These are phyloP conservation scores for Falco punctatus DNA, from an alignment of 2,113 vertebrate species.

Conservation along the genomic window DNA sequence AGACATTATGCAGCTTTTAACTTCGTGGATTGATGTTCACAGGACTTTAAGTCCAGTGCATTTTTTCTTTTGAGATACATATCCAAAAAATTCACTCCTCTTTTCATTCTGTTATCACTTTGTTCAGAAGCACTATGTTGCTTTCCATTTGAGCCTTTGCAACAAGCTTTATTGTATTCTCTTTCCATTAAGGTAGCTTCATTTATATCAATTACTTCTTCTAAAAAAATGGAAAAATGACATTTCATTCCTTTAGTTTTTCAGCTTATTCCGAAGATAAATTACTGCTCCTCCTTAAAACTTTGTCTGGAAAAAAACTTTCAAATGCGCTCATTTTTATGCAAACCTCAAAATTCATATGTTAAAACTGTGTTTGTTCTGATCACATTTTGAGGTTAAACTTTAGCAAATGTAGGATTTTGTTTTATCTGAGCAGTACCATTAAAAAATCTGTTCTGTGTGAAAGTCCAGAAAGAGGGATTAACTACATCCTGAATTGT, in stretches of 20 bases:
- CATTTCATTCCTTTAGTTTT: background rate
- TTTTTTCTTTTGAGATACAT: background rate
- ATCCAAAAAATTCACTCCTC: background rate
- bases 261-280: background rate
- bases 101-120: background rate
- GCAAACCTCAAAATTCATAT: background rate
- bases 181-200: background rate
- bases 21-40: background rate
- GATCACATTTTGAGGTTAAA: background rate
- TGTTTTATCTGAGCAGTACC: conserved; percentile 36
- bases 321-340: background rate
- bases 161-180: background rate
- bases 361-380: background rate
- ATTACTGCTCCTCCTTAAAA: background rate
- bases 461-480: conserved; percentile 9
- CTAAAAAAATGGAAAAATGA: background rate
- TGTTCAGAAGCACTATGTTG: background rate
- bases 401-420: background rate
- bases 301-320: background rate
- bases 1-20: background rate
- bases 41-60: background rate
- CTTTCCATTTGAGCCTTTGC: background rate
- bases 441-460: conserved; percentile 15
- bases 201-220: background rate
- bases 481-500: background rate